Conservation (phyloP, 2,797 vertebrate species). For the Squalus acanthias region DNA sequence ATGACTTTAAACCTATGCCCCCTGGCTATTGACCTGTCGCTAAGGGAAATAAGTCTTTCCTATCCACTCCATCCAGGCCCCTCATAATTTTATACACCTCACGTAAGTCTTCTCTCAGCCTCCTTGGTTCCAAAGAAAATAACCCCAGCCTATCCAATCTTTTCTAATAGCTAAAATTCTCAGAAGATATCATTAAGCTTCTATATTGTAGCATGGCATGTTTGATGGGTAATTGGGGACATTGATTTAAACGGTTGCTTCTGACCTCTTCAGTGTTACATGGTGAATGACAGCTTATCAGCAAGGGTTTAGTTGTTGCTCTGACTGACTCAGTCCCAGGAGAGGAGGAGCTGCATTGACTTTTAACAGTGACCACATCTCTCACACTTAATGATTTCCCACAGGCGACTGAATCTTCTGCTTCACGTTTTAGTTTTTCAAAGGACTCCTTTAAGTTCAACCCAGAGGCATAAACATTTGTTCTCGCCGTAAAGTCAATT, state of each 20-base stretch:
- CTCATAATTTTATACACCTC: too few species aligned
- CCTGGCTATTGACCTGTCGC: too few species aligned
- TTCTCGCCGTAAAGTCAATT: not conserved
- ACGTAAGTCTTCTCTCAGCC: too few species aligned
- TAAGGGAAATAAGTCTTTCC: too few species aligned
- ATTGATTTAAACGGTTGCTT: not conserved
- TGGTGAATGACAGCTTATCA: not conserved
- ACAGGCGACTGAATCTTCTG: not conserved
- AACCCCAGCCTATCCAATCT: too few species aligned
- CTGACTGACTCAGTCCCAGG: not conserved
- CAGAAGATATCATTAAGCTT: not conserved
- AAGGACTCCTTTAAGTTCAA: not conserved
- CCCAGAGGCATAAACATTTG: not conserved
- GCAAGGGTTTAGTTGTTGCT: not conserved
- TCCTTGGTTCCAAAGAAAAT: too few species aligned
- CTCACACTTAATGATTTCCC: not conserved
- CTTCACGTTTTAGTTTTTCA: not conserved
- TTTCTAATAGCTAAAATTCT: too few species aligned
- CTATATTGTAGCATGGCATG: not conserved
- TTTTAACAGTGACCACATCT: not conserved
- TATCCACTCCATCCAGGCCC: too few species aligned
- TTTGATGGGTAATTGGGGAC: not conserved
- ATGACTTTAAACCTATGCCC: too few species aligned
- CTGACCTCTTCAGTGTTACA: not conserved
- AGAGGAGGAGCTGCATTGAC: not conserved